These are phyloP conservation scores for Empidonax alnorum DNA, from an alignment of 2,113 vertebrate genomes.

Conservation along the genomic window DNA sequence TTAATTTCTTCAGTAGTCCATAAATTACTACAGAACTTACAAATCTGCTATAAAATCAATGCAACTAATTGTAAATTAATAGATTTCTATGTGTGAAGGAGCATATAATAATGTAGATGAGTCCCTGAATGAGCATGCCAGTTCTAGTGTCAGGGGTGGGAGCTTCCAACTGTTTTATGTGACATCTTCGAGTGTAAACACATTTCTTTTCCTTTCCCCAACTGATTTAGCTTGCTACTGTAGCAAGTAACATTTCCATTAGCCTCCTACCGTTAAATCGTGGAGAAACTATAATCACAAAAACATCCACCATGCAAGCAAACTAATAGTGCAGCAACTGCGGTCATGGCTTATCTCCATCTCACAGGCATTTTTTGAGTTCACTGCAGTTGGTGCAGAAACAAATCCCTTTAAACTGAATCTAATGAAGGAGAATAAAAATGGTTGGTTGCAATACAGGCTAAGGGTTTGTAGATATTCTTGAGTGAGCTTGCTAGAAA, in stretches of 20 bases:
- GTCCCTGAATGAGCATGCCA: constrained; percentile 62
- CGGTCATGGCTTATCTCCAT: constrained; percentile 10
- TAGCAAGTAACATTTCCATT: constrained; percentile 79
- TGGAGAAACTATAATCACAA: constrained; percentile 75
- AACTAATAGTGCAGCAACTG: constrained; percentile 70
- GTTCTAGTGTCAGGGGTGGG: constrained; percentile 58
- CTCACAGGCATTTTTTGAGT: not conserved
- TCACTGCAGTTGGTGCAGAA: constrained; percentile 48
- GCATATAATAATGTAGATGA: constrained; percentile 69
- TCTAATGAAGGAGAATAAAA: constrained; percentile 37
- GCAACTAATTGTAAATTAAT: constrained; percentile 80
- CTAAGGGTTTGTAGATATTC: not conserved
- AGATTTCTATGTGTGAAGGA: constrained; percentile 73
- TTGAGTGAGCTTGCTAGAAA: not conserved
- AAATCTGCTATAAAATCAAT: constrained; percentile 77
- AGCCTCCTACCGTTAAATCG: constrained; percentile 82
- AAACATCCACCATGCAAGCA: constrained; percentile 74
- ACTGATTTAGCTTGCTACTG: constrained; percentile 71
- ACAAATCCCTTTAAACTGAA: constrained; percentile 54
- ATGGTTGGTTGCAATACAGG: not conserved
- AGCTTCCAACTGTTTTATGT: constrained; percentile 77
- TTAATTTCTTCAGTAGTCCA: constrained; percentile 69
- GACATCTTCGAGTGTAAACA: constrained; percentile 84
- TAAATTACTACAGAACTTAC: constrained; percentile 75
- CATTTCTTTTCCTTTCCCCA: constrained; percentile 74